Evolutionary conservation across 2,888 invertebrate genomes (phyloP).

Genomic region (Andrena camellia): DNA sequence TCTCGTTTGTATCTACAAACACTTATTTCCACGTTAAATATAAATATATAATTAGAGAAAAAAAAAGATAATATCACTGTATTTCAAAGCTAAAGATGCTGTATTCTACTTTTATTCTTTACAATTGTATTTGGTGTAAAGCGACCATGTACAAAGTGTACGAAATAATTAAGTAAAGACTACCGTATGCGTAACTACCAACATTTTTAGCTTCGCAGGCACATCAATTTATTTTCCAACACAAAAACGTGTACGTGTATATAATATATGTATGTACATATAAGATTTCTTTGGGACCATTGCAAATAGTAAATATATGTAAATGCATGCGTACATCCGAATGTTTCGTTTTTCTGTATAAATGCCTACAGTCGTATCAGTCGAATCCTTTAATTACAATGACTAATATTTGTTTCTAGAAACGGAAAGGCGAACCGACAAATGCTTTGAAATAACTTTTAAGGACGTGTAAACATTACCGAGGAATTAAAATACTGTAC

Average conservation of each 20-base stretch:
- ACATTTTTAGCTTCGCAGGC: slow-evolving; percentile 44
- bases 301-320: slow-evolving; percentile 30
- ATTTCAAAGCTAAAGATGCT: slow-evolving; percentile 37
- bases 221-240: slow-evolving; percentile 40
- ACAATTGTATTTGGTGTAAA: slow-evolving; percentile 16
- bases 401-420: background rate
- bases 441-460: slow-evolving; percentile 1
- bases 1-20: slow-evolving; percentile 27
- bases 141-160: slow-evolving; percentile 2
- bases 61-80: slow-evolving; percentile 26
- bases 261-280: slow-evolving; percentile 8
- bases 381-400: slow-evolving; percentile 12
- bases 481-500: slow-evolving; percentile 17
- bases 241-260: slow-evolving; percentile 22
- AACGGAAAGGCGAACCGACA: background rate
- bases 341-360: slow-evolving; percentile 26
- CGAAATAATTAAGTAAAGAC: slow-evolving; percentile 20
- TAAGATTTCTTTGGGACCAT: slow-evolving; percentile 25
- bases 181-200: slow-evolving; percentile 27
- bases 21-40: slow-evolving; percentile 29
- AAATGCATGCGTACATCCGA: slow-evolving; percentile 32
- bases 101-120: slow-evolving; percentile 27
- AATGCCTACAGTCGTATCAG: slow-evolving; percentile 25
- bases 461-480: background rate
- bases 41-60: slow-evolving; percentile 35